Conservation (phyloP, 2,888 invertebrate genomes). For the Pristionchus exspectatus region DNA sequence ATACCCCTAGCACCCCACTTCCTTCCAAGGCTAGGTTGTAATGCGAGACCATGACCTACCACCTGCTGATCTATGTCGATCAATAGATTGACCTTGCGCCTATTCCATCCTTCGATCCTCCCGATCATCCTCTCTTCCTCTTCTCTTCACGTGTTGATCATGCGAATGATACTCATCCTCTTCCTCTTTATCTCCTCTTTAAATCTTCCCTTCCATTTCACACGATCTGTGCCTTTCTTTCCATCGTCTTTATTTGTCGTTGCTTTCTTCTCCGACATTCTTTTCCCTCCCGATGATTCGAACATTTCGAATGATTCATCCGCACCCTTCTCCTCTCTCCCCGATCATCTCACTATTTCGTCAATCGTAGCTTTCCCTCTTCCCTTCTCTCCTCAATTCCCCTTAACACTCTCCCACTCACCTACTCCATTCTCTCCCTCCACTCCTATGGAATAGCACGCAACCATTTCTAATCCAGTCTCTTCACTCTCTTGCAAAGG, state of each 20-base stretch:
- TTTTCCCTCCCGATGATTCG: constrained; percentile 35
- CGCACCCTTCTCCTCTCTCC: not conserved
- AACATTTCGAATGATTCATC: constrained; percentile 37
- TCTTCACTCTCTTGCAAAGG: constrained; percentile 14
- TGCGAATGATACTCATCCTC: constrained; percentile 26
- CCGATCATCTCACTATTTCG: constrained; percentile 17
- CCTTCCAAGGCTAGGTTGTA: not conserved
- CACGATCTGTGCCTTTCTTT: not conserved
- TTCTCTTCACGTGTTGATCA: constrained; percentile 39
- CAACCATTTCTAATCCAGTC: constrained; percentile 49
- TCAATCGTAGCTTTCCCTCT: constrained; percentile 27
- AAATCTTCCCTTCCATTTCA: not conserved
- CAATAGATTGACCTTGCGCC: constrained; percentile 15
- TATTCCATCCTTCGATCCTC: not conserved
- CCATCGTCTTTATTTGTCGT: constrained; percentile 17
- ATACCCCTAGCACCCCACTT: not conserved
- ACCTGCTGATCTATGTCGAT: not conserved
- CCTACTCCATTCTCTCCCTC: constrained; percentile 44
- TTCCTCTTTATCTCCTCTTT: not conserved
- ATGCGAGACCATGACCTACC: not conserved
- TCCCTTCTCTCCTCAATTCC: not conserved
- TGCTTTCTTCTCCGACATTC: constrained; percentile 10
- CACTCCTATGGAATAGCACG: constrained; percentile 43
- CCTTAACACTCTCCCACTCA: not conserved
- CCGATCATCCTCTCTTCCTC: not conserved